Percentiles rank a stretch among this genome's conserved stretches.
These are phyloP conservation scores for Nerophis lumbriciformis DNA, from an alignment of 2,113 vertebrate species.

Conservation along the genomic window DNA sequence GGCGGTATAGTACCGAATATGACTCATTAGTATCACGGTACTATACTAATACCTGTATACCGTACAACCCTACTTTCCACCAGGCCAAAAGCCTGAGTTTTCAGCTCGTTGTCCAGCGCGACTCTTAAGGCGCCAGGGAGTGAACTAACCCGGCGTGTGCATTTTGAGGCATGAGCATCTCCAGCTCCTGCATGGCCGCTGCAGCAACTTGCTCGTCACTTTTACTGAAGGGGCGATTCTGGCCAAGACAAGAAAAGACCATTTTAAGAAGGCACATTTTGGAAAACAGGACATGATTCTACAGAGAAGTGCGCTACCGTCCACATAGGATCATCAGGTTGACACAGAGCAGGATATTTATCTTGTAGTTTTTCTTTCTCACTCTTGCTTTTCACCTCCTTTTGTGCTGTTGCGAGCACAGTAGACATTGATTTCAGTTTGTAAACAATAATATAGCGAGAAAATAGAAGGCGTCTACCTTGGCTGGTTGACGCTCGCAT, in stretches of 20 bases:
- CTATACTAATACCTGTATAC: too few species aligned
- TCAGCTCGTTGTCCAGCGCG: too few species aligned
- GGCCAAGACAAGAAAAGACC: background rate
- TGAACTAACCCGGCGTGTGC: background rate
- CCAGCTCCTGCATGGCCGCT: slow-evolving; percentile 89
- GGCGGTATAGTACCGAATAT: too few species aligned
- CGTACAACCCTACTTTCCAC: too few species aligned
- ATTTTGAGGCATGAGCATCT: slow-evolving; percentile 89
- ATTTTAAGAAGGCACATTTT: background rate
- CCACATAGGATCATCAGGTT: slow-evolving; percentile 79
- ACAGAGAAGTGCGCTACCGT: slow-evolving; percentile 63
- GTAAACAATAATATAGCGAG: background rate
- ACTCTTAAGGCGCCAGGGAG: too few species aligned
- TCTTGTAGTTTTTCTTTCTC: slow-evolving; percentile 85
- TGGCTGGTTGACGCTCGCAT: slow-evolving; percentile 81
- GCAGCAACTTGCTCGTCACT: slow-evolving; percentile 88
- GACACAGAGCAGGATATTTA: slow-evolving; percentile 84
- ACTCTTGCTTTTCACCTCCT: slow-evolving; percentile 66
- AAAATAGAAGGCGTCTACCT: slow-evolving; percentile 54
- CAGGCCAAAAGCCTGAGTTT: too few species aligned
- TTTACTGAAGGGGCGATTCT: background rate
- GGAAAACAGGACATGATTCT: background rate
- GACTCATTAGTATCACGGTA: too few species aligned
- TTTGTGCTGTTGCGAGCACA: slow-evolving; percentile 5
- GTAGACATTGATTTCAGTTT: background rate